Conservation (phyloP, 2,113 vertebrate genomes). For the Ivindomyrus marchei region DNA sequence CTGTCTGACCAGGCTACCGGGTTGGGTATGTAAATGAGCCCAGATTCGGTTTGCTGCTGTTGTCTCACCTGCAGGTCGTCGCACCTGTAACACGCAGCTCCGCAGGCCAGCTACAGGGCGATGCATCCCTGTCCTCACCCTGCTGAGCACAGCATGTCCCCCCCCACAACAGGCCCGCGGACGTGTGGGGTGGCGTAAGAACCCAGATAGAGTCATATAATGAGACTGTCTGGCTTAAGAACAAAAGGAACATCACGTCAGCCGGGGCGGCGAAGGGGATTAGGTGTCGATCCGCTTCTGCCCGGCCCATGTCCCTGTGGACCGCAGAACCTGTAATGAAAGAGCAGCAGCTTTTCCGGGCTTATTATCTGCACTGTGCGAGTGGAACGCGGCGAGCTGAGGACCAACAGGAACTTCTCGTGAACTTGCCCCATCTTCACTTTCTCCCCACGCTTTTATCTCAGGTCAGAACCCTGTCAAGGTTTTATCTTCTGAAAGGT, state of each 20-base stretch:
- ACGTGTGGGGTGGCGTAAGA: not conserved
- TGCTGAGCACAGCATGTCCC: not conserved
- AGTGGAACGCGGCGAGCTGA: slow-evolving; percentile 31
- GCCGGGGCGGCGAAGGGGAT: slow-evolving; percentile 46
- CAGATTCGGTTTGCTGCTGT: not conserved
- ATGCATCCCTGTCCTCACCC: not conserved
- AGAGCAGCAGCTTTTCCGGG: slow-evolving; percentile 49
- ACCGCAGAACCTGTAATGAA: slow-evolving; percentile 50
- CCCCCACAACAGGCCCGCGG: not conserved
- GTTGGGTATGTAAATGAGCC: not conserved
- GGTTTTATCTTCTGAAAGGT: slow-evolving; percentile 53
- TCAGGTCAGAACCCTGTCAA: slow-evolving; percentile 52
- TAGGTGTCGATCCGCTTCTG: slow-evolving; percentile 53
- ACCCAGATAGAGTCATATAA: slow-evolving; percentile 37
- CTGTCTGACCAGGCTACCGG: not conserved
- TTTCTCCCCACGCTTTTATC: slow-evolving; percentile 53
- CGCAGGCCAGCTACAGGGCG: not conserved
- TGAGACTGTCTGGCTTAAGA: slow-evolving; percentile 51
- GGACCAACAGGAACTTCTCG: slow-evolving; percentile 51
- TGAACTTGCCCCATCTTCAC: slow-evolving; percentile 55
- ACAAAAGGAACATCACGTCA: slow-evolving; percentile 55
- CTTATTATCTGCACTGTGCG: slow-evolving; percentile 33
- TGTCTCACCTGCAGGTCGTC: not conserved
- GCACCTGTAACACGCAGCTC: not conserved
- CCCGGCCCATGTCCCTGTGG: slow-evolving; percentile 45